phyloP scores from a whole-genome alignment of 2,113 vertebrate genomes.

The Todiramphus chloris region DNA sequence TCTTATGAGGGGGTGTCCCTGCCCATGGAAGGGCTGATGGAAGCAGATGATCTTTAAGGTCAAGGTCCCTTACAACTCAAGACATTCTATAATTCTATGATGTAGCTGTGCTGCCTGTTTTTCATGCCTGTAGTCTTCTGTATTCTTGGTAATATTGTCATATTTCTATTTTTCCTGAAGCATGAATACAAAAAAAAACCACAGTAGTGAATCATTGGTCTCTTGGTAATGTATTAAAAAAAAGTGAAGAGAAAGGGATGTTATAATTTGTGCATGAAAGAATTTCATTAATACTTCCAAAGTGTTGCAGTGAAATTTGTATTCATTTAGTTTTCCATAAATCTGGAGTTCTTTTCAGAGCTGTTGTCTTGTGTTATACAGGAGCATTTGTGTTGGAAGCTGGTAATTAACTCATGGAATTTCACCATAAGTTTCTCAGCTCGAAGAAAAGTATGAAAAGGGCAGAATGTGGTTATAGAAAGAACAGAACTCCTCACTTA shows the following conservation, averaged over 20 bases:
- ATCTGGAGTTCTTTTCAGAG: not conserved
- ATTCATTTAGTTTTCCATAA: accelerated
- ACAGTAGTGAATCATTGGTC: not conserved
- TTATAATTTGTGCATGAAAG: not conserved
- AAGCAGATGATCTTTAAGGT: no score
- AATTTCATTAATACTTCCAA: not conserved
- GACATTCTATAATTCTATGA: not conserved
- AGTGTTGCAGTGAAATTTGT: not conserved
- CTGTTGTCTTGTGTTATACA: not conserved
- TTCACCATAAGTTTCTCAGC: not conserved
- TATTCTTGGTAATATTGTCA: not conserved
- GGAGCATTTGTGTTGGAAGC: not conserved
- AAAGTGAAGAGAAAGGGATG: not conserved
- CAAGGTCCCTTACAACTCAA: no score
- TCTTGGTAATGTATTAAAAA: not conserved
- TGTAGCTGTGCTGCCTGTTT: not conserved
- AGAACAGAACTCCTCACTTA: not conserved
- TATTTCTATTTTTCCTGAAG: not conserved
- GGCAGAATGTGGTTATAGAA: not conserved
- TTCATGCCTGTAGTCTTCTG: not conserved
- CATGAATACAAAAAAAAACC: not conserved
- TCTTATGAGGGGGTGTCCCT: no score
- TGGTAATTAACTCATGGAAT: not conserved
- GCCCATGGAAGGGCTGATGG: no score
- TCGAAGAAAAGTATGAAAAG: not conserved